Evolutionary conservation across 1,140 invertebrate genomes (phyloP).

Genomic region (Drosophila punjabiensis): DNA sequence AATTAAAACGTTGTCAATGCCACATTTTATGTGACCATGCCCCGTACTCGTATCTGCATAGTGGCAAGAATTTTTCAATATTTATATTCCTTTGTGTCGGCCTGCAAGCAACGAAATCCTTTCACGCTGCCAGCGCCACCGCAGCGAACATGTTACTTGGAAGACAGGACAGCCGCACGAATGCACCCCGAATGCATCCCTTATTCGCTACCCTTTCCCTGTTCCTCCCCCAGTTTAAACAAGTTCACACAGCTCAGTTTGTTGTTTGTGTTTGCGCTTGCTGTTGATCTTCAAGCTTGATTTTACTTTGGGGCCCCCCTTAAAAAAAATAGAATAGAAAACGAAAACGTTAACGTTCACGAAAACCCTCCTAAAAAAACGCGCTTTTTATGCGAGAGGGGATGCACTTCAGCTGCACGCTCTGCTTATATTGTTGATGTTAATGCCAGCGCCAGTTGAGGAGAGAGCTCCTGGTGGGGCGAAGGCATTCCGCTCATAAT

Average conservation of each 20-base stretch:
- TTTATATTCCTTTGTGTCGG: slow-evolving; percentile 35
- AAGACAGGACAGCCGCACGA: slow-evolving; percentile 14
- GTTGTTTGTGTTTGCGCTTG: slow-evolving; percentile 67
- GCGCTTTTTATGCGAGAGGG: slow-evolving; percentile 2
- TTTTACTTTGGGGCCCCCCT: slow-evolving; percentile 39
- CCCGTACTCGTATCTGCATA: slow-evolving; percentile 15
- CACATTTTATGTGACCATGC: slow-evolving; percentile 36
- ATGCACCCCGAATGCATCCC: slow-evolving; percentile 3
- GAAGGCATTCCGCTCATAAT: slow-evolving; percentile 64
- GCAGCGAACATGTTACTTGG: slow-evolving; percentile 32
- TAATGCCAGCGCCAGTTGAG: slow-evolving; percentile 54
- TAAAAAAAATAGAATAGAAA: slow-evolving; percentile 23
- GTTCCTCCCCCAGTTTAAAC: slow-evolving; percentile 43
- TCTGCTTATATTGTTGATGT: slow-evolving; percentile 52
- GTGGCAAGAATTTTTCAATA: slow-evolving; percentile 37
- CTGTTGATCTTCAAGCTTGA: slow-evolving; percentile 72
- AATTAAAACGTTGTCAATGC: slow-evolving; percentile 79
- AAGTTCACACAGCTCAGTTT: slow-evolving; percentile 52
- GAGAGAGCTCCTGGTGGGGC: slow-evolving; percentile 28
- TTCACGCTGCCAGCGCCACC: slow-evolving; percentile 22
- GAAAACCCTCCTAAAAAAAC: slow-evolving; percentile 7
- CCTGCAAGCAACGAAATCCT: slow-evolving; percentile 17
- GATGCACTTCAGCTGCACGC: slow-evolving; percentile 46
- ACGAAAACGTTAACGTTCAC: not conserved
- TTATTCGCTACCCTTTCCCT: not conserved